A percentile compares a stretch with the other conserved stretches of the same genome.
Evolutionary conservation across 2,888 invertebrate genomes (phyloP).

Genomic region (Phortica okadai): DNA sequence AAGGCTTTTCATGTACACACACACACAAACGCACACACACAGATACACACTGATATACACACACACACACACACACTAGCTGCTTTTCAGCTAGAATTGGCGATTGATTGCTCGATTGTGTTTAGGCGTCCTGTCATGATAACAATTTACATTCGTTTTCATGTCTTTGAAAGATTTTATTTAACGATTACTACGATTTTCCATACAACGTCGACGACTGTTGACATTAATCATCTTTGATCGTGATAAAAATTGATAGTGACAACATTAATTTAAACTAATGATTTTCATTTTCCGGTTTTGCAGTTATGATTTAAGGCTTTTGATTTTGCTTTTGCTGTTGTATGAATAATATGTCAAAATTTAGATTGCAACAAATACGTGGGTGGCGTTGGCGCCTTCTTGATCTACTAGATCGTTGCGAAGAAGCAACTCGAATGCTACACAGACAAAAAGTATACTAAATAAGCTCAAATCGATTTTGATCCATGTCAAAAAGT

Average conservation of each 20-base stretch:
- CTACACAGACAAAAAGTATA: too few species aligned
- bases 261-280: constrained; percentile 13
- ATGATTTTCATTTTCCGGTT: constrained; percentile 3
- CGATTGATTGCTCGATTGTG: constrained; percentile 58
- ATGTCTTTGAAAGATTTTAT: constrained; percentile 62
- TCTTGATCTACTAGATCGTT: too few species aligned
- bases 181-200: constrained; percentile 58
- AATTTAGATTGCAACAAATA: too few species aligned
- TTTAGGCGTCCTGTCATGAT: constrained; percentile 64
- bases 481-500: too few species aligned
- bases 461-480: too few species aligned
- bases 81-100: constrained; percentile 38
- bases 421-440: too few species aligned
- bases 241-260: constrained; percentile 24
- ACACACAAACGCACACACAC: too few species aligned
- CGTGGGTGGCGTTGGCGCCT: too few species aligned
- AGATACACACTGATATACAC: too few species aligned
- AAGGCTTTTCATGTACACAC: neutral
- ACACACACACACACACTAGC: too few species aligned
- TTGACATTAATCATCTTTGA: constrained; percentile 28
- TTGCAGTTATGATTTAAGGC: neutral
- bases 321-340: neutral
- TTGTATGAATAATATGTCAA: neutral
- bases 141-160: constrained; percentile 63
- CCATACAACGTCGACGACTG: neutral